Evolutionary conservation across 2,888 invertebrate genomes (phyloP), one percentile per base, ranked within the genome.

Genomic region (Sycophila texana): DNA sequence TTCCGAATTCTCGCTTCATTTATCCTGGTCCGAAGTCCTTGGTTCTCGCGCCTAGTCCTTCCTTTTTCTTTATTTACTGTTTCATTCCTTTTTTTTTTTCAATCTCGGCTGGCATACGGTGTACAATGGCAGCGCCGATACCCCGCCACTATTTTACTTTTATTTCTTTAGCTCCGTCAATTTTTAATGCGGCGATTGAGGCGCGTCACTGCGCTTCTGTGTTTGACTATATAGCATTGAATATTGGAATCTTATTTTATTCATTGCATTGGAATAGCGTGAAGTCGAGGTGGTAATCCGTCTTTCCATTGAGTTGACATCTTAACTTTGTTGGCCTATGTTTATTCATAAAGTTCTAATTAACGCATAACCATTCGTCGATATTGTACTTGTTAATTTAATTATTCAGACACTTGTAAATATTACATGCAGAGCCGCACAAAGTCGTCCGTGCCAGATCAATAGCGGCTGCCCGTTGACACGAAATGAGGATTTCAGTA

Each of bases 1-100:
- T 61, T 49, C 39, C 47, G 60, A 72, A 60, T 61, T 30, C 49
- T 60, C 67, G 60, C 77, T 66, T 73, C 77, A 77, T 74, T 74
- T 74, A 49, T 57, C 26, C 58, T 16, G 10, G 16, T 7, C 63
- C 51, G 30, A 39, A 53, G 26, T 26, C 20, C 51, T 60, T 30
- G 12, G 7, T 22, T 49, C 39, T 68, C 22, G 30, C 60, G 39
- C 20, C 55, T 55, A 30, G 39, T 18, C 49, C 20, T 18, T 57
- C 71, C 39, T 60, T 39, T 53, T 61, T 22, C 22, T 61, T 26
- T 39, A 7, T 30, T 26, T 51, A 49, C 16, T 63, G n/a, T n/a
- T n/a, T n/a, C n/a, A 12, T 13, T 30, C 60, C 47, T 20, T 51
- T 55, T 67, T 63, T 39, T 51, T 55, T 74, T 66, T 14, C 53